Conservation (phyloP, 2,113 vertebrate species). For the Poecile atricapillus region DNA sequence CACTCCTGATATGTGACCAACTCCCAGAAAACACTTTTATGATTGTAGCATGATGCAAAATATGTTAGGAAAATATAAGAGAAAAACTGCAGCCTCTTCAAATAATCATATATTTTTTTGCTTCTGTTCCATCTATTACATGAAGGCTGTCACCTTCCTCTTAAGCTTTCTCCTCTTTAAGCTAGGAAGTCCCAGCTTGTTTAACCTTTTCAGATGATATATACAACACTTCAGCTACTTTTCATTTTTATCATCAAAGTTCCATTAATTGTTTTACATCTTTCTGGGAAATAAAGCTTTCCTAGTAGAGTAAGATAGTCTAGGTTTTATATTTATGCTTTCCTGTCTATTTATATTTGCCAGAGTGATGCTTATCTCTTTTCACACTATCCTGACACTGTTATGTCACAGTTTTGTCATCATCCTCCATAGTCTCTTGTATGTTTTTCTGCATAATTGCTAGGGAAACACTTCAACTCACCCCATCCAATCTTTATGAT, state of each 20-base stretch:
- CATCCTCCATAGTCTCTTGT: neutral
- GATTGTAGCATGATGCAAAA: neutral
- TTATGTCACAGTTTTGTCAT: neutral
- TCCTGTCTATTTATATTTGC: neutral
- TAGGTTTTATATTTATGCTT: neutral
- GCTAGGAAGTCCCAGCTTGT: neutral
- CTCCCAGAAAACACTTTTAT: neutral
- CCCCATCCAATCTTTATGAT: neutral
- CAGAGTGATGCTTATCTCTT: neutral
- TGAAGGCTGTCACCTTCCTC: neutral
- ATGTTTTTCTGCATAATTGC: neutral
- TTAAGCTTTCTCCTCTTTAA: neutral
- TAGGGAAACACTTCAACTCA: neutral
- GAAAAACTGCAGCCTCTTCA: neutral
- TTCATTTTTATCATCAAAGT: neutral
- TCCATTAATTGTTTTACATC: neutral
- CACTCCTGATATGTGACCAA: neutral
- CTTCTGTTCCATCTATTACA: neutral
- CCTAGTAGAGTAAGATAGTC: neutral
- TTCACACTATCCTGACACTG: neutral
- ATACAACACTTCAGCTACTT: neutral
- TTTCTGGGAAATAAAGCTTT: neutral
- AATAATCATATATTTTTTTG: neutral
- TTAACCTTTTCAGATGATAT: neutral
- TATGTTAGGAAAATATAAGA: neutral